phyloP scores from a whole-genome alignment of 2,888 invertebrate species.

The Rotaria magnacalcarata region DNA sequence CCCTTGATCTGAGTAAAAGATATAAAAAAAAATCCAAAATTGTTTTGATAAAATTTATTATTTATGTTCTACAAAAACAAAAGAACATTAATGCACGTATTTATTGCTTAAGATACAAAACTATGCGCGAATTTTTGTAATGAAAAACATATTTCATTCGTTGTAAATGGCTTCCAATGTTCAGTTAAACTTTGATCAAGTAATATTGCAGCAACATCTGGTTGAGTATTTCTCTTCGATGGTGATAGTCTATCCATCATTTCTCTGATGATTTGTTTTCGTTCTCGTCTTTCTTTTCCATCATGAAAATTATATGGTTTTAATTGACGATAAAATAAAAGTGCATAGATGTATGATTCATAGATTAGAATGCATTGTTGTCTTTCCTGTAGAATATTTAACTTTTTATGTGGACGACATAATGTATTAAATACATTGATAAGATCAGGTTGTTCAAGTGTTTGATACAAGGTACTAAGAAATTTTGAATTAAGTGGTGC shows the following conservation, averaged over 20 bases:
- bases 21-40: too few species aligned
- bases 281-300: background rate
- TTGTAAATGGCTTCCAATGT: conserved; percentile 6
- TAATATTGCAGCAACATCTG: background rate
- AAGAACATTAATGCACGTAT: background rate
- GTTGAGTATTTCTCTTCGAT: background rate
- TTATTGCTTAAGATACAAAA: background rate
- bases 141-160: conserved; percentile 26
- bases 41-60: too few species aligned
- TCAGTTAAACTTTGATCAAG: background rate
- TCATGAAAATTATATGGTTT: background rate
- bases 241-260: background rate
- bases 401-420: background rate
- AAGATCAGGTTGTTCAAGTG: conserved; percentile 22
- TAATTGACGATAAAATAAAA: conserved; percentile 10
- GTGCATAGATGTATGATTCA: background rate
- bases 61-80: too few species aligned
- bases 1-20: too few species aligned
- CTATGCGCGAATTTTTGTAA: background rate
- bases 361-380: background rate
- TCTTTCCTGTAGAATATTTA: background rate
- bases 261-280: background rate
- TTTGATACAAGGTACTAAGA: background rate
- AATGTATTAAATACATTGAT: background rate
- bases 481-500: background rate